phyloP scores from a whole-genome alignment of 92 coral and sea anemone species.

The Zoanthus gigantus region DNA sequence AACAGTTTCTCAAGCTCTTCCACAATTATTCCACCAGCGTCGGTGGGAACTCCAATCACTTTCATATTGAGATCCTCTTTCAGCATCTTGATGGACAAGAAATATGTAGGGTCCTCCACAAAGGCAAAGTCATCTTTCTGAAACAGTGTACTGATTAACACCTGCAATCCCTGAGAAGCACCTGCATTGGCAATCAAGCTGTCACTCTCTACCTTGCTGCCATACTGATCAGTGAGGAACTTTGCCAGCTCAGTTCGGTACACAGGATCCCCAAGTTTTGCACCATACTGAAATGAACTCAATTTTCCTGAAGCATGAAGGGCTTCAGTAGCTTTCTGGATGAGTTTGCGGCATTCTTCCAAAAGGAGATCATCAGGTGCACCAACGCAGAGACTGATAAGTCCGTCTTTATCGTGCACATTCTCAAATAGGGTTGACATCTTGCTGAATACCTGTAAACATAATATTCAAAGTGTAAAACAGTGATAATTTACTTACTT shows the following conservation, averaged over 20 bases:
- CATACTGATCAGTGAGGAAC: slow-evolving; percentile 74
- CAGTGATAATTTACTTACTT: too few relatives aligned
- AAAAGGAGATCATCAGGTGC: slow-evolving; percentile 72
- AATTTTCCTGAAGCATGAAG: slow-evolving; percentile 60
- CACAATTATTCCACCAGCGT: slow-evolving; percentile 79
- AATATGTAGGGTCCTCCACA: slow-evolving; percentile 95
- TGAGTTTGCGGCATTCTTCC: slow-evolving; percentile 66
- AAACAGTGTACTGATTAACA: slow-evolving; percentile 57
- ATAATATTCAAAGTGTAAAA: neutral
- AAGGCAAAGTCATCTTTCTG: slow-evolving; percentile 78
- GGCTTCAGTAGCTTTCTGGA: slow-evolving; percentile 59
- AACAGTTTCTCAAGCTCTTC: slow-evolving; percentile 81
- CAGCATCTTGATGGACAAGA: slow-evolving; percentile 67
- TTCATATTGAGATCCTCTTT: slow-evolving; percentile 72
- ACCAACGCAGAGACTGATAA: slow-evolving; percentile 65
- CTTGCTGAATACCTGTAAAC: neutral
- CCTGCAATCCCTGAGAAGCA: slow-evolving; percentile 81
- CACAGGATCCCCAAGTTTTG: slow-evolving; percentile 68
- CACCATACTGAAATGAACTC: slow-evolving; percentile 86
- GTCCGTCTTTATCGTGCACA: slow-evolving; percentile 23
- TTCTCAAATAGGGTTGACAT: slow-evolving; percentile 68
- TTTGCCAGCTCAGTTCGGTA: slow-evolving; percentile 77
- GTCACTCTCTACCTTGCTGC: slow-evolving; percentile 63
- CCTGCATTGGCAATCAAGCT: slow-evolving; percentile 84
- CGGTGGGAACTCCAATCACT: slow-evolving; percentile 76